Evolutionary conservation across 2,888 invertebrate species (phyloP).

Genomic region (Prosapia bicincta): DNA sequence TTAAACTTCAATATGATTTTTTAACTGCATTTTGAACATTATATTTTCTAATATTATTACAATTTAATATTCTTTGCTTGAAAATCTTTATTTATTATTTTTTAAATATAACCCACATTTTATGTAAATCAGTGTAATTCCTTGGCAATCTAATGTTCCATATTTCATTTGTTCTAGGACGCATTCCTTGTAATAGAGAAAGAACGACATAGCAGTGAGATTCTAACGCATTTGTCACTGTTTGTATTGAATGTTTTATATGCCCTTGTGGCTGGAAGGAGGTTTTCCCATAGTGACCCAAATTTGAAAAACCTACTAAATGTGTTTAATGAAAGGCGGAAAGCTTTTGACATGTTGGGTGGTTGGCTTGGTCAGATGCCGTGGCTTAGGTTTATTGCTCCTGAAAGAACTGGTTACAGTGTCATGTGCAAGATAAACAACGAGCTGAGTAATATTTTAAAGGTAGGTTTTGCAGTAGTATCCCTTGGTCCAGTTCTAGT

Average conservation of each 20-base stretch:
- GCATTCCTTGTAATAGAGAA: constrained; percentile 11
- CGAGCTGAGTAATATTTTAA: constrained; percentile 53
- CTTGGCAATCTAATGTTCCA: no score
- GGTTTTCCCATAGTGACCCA: constrained; percentile 49
- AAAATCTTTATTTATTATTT: no score
- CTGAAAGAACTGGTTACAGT: constrained; percentile 58
- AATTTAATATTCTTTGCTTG: no score
- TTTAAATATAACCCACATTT: no score
- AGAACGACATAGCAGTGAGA: constrained; percentile 7
- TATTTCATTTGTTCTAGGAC: constrained; percentile 22
- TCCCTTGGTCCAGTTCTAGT: no score
- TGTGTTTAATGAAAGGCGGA: constrained; percentile 51
- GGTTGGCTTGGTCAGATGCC: constrained; percentile 58
- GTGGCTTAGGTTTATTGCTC: constrained; percentile 60
- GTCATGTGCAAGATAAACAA: constrained; percentile 54
- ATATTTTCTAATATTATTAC: no score
- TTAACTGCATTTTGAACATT: no score
- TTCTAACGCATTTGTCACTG: constrained; percentile 48
- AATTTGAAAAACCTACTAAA: constrained; percentile 49
- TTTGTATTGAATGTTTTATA: constrained; percentile 64
- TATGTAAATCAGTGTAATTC: no score
- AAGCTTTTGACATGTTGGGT: constrained; percentile 57
- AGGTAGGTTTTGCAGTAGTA: constrained; percentile 46
- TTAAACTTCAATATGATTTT: no score
- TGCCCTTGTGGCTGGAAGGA: constrained; percentile 53